These are phyloP conservation scores for Dallia pectoralis DNA, from an alignment of 2,797 vertebrate genomes.

Conservation along the genomic window DNA sequence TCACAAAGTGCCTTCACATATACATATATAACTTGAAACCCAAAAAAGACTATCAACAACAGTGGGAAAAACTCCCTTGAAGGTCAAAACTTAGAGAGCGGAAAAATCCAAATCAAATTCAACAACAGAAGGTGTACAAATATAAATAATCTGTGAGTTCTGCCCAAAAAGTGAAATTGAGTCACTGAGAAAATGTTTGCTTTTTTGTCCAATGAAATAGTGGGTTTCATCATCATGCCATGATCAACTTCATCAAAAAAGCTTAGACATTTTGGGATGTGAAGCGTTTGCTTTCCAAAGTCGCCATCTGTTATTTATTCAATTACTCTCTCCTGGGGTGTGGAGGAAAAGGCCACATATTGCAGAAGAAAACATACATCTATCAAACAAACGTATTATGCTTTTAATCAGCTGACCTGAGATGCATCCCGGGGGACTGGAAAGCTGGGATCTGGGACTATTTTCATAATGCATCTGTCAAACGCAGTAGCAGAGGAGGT, in stretches of 20 bases:
- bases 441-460: constrained; percentile 44
- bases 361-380: constrained; percentile 41
- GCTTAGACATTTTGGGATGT: constrained; percentile 22
- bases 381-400: constrained; percentile 40
- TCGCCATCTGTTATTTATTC: constrained; percentile 56
- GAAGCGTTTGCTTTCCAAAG: constrained; percentile 38
- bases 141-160: neutral
- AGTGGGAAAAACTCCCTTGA: too few species aligned
- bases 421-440: constrained; percentile 32
- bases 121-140: neutral
- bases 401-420: constrained; percentile 51
- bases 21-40: too few species aligned
- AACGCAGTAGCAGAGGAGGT: neutral
- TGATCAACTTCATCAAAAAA: constrained; percentile 33
- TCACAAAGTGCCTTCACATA: too few species aligned
- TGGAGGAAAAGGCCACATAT: constrained; percentile 36
- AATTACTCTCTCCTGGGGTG: constrained; percentile 37
- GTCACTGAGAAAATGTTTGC: constrained; percentile 12
- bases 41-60: too few species aligned
- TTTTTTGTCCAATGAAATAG: constrained; percentile 21
- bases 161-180: neutral
- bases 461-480: constrained; percentile 17
- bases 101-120: too few species aligned
- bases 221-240: constrained; percentile 24
- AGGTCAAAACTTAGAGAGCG: too few species aligned